Evolutionary conservation across 2,113 vertebrate species (phyloP), one percentile per base, ranked within the genome.

Genomic region (Corydoras sp.): DNA sequence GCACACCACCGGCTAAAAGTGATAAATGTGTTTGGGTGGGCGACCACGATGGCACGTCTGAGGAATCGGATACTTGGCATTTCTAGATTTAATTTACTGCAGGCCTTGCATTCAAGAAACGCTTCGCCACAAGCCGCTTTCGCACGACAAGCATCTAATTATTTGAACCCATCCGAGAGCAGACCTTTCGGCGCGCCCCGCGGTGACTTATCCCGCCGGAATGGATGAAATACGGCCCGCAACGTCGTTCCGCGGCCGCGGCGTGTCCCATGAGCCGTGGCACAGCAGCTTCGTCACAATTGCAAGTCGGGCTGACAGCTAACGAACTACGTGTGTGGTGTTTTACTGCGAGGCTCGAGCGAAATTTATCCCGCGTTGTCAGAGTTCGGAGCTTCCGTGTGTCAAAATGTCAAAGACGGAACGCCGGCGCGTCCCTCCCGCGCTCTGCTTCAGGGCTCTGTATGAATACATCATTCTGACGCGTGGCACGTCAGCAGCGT

Each of bases 61-160:
- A 76, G 77, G 76, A 76, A 79, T 73, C 73, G 77, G 77, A 79
- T 69, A 70, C 77, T 79, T 79, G 77, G 77, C 77, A 79, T 79
- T 79, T 79, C 77, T 72, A 65, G 62, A 76, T 79, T 76, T 79
- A 79, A 79, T 79, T 79, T 79, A 79, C 69, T 78, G 72, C 73
- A 74, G 68, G 30, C 35, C 68, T 55, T 61, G 62, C 67, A 65
- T 73, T 76, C 58, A 62, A 65, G 54, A 65, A 79, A 51, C 68
- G 62, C 50, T 65, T 18, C 58, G 55, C 73, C 77, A 69, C 65
- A 67, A 58, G 66, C 58, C 43, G 69, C 66, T 65, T 79, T 62
- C 74, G 69, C 51, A 30, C 73, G 70, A 79, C 74, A 73, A 70
- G 74, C 74, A 79, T 65, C 74, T 79, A 73, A 76, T 76, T 76